Base-by-base conservation (phyloP, 1,140 invertebrate genomes). In the Hypothenemus hampei region DNA sequence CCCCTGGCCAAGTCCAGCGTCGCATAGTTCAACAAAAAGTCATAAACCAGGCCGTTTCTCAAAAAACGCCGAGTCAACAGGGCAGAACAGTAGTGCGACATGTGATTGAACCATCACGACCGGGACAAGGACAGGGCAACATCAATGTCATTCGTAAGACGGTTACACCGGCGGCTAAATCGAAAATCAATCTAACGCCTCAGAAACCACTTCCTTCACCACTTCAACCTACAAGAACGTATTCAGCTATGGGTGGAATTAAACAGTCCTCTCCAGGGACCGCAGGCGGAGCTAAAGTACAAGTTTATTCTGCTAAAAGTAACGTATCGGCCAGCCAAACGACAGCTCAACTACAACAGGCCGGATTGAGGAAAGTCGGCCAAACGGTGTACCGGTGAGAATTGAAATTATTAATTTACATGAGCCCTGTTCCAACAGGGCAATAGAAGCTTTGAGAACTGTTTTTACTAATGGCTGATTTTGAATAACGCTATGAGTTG, bases 371-470 rank as follows among this genome's bases (percentile, higher is more conserved):
- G 33, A 62, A 58, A 53, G 51, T 65, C 7, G 63, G 63, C 15
- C 60, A 61, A 21, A 65, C 66, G 3, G 55, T 64, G 1, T 55
- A 62, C 20, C 49, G 59, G 55, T 55, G 40, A 33, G 50, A 31
- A 7, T 37, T 16, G 10, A 16, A 15, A 0, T 37, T 29, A n/a
- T n/a, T n/a, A n/a, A n/a, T n/a, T n/a, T n/a, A n/a, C n/a, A n/a
- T n/a, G n/a, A n/a, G n/a, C n/a, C n/a, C n/a, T n/a, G n/a, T n/a
- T n/a, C n/a, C n/a, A n/a, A n/a, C n/a, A n/a, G n/a, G n/a, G n/a
- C n/a, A n/a, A n/a, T n/a, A n/a, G n/a, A n/a, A n/a, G n/a, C n/a
- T n/a, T n/a, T n/a, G n/a, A n/a, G n/a, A n/a, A n/a, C n/a, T n/a
- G n/a, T n/a, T n/a, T n/a, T n/a, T n/a, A n/a, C n/a, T n/a, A n/a